These are phyloP conservation scores for Monarcha castaneiventris DNA, from an alignment of 2,113 vertebrate species.

Conservation along the genomic window DNA sequence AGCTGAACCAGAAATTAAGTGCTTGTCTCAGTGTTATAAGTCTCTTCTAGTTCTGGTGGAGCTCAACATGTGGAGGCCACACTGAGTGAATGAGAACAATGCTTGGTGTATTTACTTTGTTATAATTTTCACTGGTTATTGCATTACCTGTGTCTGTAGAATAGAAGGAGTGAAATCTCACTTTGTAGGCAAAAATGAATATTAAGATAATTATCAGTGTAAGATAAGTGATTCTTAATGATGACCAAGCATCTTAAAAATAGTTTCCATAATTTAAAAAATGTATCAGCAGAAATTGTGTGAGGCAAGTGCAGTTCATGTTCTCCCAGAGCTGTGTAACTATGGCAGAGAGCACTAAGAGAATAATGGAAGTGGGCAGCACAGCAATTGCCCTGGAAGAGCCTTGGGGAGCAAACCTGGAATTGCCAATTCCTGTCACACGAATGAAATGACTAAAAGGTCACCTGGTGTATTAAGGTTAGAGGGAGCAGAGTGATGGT, in stretches of 20 bases:
- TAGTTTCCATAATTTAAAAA: background rate
- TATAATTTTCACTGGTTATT: background rate
- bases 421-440: background rate
- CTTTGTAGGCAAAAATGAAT: background rate
- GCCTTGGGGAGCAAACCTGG: background rate
- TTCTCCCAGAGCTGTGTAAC: background rate
- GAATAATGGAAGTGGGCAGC: background rate
- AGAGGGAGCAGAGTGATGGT: background rate
- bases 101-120: background rate
- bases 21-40: background rate
- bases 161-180: background rate
- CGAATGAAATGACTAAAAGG: background rate
- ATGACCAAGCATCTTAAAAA: background rate
- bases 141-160: background rate
- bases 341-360: background rate
- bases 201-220: background rate
- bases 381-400: background rate
- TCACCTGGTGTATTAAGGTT: background rate
- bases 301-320: accelerated
- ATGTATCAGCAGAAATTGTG: background rate
- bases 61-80: background rate
- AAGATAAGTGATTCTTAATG: background rate
- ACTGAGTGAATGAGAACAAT: background rate
- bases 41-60: background rate
- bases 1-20: background rate